phyloP scores from a whole-genome alignment of 2,797 vertebrate species.

The Octomys mimax region DNA sequence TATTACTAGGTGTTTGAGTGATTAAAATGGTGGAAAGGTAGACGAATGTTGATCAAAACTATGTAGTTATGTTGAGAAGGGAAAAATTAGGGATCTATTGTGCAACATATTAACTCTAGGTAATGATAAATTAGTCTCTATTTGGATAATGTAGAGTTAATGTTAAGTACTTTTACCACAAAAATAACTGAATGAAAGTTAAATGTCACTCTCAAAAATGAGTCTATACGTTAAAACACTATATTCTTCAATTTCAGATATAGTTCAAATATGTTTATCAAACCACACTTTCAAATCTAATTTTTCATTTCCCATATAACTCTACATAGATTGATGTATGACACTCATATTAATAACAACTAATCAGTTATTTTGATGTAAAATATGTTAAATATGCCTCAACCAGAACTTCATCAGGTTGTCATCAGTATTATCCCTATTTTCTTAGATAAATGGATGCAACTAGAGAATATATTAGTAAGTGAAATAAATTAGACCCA shows the following conservation, averaged over 20 bases:
- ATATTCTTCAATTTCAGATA: conserved; percentile 1
- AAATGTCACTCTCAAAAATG: background rate
- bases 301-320: background rate
- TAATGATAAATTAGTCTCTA: background rate
- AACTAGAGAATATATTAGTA: no score
- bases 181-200: background rate
- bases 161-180: background rate
- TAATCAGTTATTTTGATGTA: background rate
- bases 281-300: background rate
- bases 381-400: background rate
- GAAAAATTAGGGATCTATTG: background rate
- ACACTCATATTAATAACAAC: background rate
- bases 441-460: background rate
- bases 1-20: background rate
- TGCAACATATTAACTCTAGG: background rate
- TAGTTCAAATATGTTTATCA: background rate
- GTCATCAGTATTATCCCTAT: background rate
- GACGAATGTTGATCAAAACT: background rate
- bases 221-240: background rate
- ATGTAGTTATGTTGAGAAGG: background rate
- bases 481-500: no score
- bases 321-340: background rate
- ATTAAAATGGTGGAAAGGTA: background rate
- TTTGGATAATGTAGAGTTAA: background rate
- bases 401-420: background rate